Percentiles rank a stretch among this genome's conserved stretches.
Conservation (phyloP, 2,888 invertebrate genomes). For the Eupithecia subumbrata region DNA sequence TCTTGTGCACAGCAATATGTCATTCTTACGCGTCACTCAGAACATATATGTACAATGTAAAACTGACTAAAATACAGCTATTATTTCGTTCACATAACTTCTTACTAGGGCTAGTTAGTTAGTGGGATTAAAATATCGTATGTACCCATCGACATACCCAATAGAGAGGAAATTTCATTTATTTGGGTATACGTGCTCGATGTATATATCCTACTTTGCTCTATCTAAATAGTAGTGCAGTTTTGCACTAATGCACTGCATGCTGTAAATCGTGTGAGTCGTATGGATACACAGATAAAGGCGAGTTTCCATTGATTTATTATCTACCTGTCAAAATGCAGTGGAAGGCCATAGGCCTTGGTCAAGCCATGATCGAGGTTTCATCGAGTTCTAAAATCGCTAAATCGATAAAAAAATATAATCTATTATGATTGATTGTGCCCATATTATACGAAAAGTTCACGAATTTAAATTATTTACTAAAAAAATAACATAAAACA, state of each 20-base stretch:
- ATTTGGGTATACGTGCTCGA: too few species aligned
- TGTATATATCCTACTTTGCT: background rate
- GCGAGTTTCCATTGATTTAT: background rate
- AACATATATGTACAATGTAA: background rate
- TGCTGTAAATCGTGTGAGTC: background rate
- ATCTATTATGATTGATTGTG: background rate
- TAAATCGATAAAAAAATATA: background rate
- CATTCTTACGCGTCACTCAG: background rate
- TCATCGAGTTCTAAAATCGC: background rate
- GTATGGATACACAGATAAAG: background rate
- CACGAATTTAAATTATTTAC: background rate
- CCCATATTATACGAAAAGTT: background rate
- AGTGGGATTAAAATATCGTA: background rate
- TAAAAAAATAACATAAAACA: background rate
- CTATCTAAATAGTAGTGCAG: background rate
- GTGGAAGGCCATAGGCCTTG: background rate
- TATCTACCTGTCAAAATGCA: slow-evolving; percentile 1
- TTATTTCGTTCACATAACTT: background rate
- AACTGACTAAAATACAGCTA: background rate
- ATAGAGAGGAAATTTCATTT: too few species aligned
- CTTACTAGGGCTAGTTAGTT: background rate
- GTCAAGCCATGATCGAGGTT: slow-evolving; percentile 1
- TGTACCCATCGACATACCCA: background rate
- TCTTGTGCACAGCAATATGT: background rate
- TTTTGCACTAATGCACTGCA: background rate